Base-by-base conservation (phyloP, 2,797 vertebrate species). In the Amniataba percoides region DNA sequence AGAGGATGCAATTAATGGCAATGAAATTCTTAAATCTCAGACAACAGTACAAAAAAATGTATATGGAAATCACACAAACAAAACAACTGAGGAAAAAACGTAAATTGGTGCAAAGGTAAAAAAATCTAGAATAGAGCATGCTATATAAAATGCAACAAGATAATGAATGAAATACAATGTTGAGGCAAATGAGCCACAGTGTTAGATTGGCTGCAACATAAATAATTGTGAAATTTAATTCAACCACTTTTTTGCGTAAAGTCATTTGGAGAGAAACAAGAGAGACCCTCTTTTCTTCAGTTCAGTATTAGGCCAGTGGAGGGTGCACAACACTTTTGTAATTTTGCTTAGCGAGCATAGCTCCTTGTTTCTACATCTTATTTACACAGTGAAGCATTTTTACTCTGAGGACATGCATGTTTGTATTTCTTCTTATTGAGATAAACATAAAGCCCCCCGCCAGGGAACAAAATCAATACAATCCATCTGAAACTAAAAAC, bases 231-330 rank as follows among this genome's bases (percentile, higher is more conserved):
- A 27, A 13, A 16, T 46, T 23, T 48, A 3, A 49, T 46, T 27
- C 27, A 27, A 27, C 27, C 27, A 27, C 4, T 27, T 27, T 27
- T 27, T 27, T 27, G 27, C 4, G 27, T 27, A 27, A 27, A 27
- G 51, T n/a, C 36, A 39, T 6, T n/a, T 62, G 21, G 25, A 43
- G 31, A 51, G 7, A 39, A 16, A 2, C 7, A 25, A 36, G 48
- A 67, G n/a, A 59, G 34, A 36, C 23, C 3, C 21, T 63, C 11
- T 25, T 43, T 4, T 14, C 25, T 31, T 27, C 27, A 57, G 25
- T 72, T 52, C 39, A 67, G 1, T n/a, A 10, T 59, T 14, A 27
- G 25, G 40, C 81, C 81, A 71, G 62, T 39, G 42, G 81, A 76
- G 63, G 77, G 77, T 15, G 59, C 58, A 63, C 31, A 15, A 49